A percentile compares a stretch with the other conserved stretches of the same genome.
Evolutionary conservation across 2,113 vertebrate genomes (phyloP).

Genomic region (Gorsachius goisagi): DNA sequence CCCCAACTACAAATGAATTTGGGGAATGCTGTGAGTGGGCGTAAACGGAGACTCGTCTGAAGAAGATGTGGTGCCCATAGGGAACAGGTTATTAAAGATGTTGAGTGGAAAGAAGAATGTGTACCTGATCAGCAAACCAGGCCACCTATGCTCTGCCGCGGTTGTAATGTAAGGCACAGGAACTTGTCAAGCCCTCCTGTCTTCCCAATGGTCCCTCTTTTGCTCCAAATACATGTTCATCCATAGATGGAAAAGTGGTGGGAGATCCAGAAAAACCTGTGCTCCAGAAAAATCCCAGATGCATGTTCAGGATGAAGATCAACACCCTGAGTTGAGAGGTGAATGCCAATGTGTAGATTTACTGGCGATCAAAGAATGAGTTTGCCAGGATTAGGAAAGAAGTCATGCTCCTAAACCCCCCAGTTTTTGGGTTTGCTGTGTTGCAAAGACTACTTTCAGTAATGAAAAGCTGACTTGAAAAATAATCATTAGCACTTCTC

Average conservation of each 20-base stretch:
- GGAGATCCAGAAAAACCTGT: background rate
- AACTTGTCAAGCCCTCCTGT: background rate
- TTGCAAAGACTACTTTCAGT: background rate
- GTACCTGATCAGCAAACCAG: background rate
- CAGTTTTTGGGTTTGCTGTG: background rate
- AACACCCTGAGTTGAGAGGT: background rate
- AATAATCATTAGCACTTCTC: slow-evolving; percentile 44
- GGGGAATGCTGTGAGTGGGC: background rate
- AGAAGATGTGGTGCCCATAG: background rate
- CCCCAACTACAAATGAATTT: background rate
- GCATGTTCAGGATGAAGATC: background rate
- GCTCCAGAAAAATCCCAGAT: background rate
- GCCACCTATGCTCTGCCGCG: accelerated
- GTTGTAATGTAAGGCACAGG: background rate
- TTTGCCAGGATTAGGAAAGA: background rate
- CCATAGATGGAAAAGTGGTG: background rate
- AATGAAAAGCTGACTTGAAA: slow-evolving; percentile 47
- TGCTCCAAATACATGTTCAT: background rate
- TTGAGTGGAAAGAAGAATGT: background rate
- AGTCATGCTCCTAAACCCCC: background rate
- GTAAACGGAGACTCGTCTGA: background rate
- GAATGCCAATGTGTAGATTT: background rate
- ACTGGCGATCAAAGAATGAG: background rate
- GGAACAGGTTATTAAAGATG: background rate
- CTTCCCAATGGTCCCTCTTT: background rate